Percentiles rank a stretch among this genome's conserved stretches.
phyloP scores from a whole-genome alignment of 2,797 vertebrate genomes.

The Chloroceryle amazona region DNA sequence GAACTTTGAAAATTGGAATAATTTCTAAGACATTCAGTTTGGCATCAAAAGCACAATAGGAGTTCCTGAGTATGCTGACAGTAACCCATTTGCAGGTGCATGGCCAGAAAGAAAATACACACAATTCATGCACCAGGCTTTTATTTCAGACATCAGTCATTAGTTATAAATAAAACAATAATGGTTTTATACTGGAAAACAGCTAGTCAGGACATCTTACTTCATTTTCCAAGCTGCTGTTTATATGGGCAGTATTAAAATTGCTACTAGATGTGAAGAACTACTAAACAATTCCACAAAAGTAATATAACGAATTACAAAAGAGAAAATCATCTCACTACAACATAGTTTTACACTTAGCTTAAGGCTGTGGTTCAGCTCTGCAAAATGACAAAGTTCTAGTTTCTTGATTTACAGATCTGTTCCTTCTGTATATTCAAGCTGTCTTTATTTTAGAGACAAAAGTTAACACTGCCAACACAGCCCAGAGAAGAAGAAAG shows the following conservation, averaged over 20 bases:
- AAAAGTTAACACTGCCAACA: background rate
- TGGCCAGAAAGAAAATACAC: background rate
- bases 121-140: background rate
- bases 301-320: background rate
- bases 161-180: slow-evolving; percentile 33
- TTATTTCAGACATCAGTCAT: slow-evolving; percentile 11
- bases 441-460: background rate
- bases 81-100: background rate
- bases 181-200: background rate
- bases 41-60: background rate
- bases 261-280: background rate
- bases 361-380: background rate
- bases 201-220: background rate
- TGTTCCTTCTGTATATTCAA: background rate
- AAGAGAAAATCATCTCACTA: background rate
- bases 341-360: background rate
- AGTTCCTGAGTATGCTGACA: background rate
- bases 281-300: background rate
- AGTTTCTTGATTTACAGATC: background rate
- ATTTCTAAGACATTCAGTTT: background rate
- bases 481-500: background rate
- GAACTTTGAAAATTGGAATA: background rate
- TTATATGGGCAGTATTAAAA: background rate
- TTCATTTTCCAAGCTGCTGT: background rate
- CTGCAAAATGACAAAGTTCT: background rate